Evolutionary conservation across 1,140 invertebrate genomes (phyloP).

Genomic region (Rhagoletis pomonella): DNA sequence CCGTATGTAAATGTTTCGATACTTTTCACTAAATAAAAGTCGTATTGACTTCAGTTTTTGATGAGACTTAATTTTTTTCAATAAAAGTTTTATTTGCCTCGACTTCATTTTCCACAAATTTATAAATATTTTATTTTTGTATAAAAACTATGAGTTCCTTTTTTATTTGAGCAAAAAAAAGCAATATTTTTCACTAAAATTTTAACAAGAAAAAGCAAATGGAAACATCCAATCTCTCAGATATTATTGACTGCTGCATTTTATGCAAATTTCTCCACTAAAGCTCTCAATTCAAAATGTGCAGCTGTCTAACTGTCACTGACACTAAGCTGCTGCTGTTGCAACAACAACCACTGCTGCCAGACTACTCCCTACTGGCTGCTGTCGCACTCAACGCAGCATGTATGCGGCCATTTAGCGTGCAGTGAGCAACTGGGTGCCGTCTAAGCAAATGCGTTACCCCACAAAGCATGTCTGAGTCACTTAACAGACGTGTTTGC

Average conservation of each 20-base stretch:
- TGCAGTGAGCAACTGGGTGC: background rate
- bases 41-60: too few species aligned
- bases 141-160: too few species aligned
- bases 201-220: too few species aligned
- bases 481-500: slow-evolving; percentile 4
- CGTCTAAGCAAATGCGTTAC: background rate
- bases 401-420: background rate
- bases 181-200: too few species aligned
- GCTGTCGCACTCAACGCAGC: background rate
- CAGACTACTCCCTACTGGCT: background rate
- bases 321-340: slow-evolving; percentile 3
- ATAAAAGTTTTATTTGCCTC: too few species aligned
- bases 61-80: too few species aligned
- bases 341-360: background rate
- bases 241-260: slow-evolving; percentile 8
- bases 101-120: too few species aligned
- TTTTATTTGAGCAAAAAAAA: too few species aligned
- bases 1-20: too few species aligned
- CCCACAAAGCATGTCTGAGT: background rate
- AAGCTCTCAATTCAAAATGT: background rate
- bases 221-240: too few species aligned
- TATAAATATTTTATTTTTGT: too few species aligned
- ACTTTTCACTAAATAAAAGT: too few species aligned
- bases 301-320: slow-evolving; percentile 10
- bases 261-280: background rate